A percentile compares a stretch with the other conserved stretches of the same genome.
Evolutionary conservation across 1,140 invertebrate genomes (phyloP).

Genomic region (Papilio dardanus): DNA sequence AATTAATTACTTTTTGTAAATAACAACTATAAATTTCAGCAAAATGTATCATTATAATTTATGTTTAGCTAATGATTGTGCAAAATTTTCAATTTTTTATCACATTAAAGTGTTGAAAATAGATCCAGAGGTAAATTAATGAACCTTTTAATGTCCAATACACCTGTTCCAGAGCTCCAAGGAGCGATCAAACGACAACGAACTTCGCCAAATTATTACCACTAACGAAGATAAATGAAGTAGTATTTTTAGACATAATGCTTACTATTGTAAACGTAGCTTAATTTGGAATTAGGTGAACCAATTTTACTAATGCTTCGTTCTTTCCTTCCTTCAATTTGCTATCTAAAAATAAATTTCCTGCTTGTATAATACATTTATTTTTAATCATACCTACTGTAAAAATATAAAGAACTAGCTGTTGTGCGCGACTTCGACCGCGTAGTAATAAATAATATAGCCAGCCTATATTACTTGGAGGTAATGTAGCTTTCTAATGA

Average conservation of each 20-base stretch:
- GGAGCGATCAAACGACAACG: constrained; percentile 21
- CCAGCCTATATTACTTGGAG: too few relatives aligned
- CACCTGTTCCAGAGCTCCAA: constrained; percentile 9
- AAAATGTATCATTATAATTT: neutral
- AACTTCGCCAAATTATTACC: neutral
- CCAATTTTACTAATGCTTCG: neutral
- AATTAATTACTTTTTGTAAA: too few relatives aligned
- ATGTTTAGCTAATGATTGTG: neutral
- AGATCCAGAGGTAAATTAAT: constrained; percentile 13
- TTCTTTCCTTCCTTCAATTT: neutral
- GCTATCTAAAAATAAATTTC: neutral
- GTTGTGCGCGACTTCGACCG: too few relatives aligned
- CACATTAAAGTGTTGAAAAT: neutral
- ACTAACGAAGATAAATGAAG: constrained; percentile 22
- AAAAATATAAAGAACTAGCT: too few relatives aligned
- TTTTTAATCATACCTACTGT: too few relatives aligned
- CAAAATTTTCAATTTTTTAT: neutral
- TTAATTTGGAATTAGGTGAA: neutral
- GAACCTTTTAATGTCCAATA: constrained; percentile 24
- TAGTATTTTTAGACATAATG: constrained; percentile 14
- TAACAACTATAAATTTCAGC: too few relatives aligned
- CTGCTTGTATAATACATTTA: too few relatives aligned
- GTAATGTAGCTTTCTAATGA: too few relatives aligned
- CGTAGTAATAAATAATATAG: too few relatives aligned
- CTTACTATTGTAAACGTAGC: neutral